phyloP scores from a whole-genome alignment of 1,140 invertebrate species.

The Listronotus bonariensis region DNA sequence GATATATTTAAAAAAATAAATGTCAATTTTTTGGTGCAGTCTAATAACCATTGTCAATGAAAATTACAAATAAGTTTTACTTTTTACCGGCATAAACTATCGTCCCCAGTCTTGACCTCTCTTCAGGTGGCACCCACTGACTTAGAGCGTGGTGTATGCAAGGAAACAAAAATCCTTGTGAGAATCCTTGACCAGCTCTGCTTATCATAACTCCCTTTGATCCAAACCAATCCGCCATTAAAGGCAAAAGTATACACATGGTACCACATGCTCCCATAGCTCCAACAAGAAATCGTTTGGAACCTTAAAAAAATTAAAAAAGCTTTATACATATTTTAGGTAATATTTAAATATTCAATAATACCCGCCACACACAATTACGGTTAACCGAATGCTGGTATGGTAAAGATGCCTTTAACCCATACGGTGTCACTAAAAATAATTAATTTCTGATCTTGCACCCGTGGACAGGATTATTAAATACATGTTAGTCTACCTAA shows the following conservation, averaged over 20 bases:
- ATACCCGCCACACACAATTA: too few relatives aligned
- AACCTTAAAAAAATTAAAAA: constrained; percentile 47
- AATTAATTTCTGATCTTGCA: too few relatives aligned
- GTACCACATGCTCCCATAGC: constrained; percentile 62
- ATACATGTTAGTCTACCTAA: too few relatives aligned
- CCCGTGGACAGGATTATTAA: too few relatives aligned
- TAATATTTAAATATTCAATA: too few relatives aligned
- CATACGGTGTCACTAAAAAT: too few relatives aligned
- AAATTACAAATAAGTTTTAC: too few relatives aligned
- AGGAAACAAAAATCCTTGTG: constrained; percentile 80
- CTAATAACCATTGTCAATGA: constrained; percentile 7
- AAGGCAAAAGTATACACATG: constrained; percentile 58
- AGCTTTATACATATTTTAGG: too few relatives aligned
- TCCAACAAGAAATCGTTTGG: constrained; percentile 64
- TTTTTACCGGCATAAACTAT: constrained; percentile 65
- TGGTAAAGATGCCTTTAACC: too few relatives aligned
- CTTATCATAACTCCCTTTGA: constrained; percentile 66
- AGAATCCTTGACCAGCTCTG: constrained; percentile 76
- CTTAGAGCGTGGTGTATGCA: constrained; percentile 78
- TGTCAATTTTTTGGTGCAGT: background rate
- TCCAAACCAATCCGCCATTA: constrained; percentile 56
- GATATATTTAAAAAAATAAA: too few relatives aligned
- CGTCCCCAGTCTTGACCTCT: constrained; percentile 64
- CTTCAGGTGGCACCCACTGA: constrained; percentile 72
- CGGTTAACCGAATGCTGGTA: too few relatives aligned